phyloP scores from a whole-genome alignment of 1,140 invertebrate genomes.

The Notospermus geniculatus region DNA sequence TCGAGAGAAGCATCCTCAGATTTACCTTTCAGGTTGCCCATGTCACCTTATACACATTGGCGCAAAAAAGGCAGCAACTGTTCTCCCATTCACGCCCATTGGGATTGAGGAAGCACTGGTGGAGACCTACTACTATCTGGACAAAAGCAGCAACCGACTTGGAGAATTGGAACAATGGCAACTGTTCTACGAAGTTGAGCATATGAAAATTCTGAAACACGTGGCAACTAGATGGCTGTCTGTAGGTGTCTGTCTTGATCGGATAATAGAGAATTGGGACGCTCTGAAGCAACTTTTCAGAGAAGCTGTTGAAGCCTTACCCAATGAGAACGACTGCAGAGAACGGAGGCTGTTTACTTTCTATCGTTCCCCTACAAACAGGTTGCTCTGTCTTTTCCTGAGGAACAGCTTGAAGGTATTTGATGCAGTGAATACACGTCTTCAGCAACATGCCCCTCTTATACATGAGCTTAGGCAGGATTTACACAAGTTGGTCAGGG shows the following conservation, averaged over 20 bases:
- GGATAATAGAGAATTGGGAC: slow-evolving; percentile 23
- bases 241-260: slow-evolving; percentile 23
- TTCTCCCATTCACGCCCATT: slow-evolving; percentile 6
- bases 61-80: slow-evolving; percentile 21
- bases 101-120: slow-evolving; percentile 20
- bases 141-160: slow-evolving; percentile 25
- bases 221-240: slow-evolving; percentile 28
- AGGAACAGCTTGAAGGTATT: slow-evolving; percentile 20
- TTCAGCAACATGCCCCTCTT: slow-evolving; percentile 21
- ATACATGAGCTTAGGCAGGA: slow-evolving; percentile 16
- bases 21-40: background rate
- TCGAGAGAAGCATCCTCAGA: background rate
- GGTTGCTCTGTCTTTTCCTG: slow-evolving; percentile 18
- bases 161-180: slow-evolving; percentile 15
- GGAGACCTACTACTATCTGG: slow-evolving; percentile 28
- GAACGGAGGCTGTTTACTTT: too few relatives aligned
- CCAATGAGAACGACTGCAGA: too few relatives aligned
- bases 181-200: slow-evolving; percentile 22
- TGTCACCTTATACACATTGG: slow-evolving; percentile 19
- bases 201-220: slow-evolving; percentile 26
- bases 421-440: slow-evolving; percentile 17
- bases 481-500: slow-evolving; percentile 15
- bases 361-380: slow-evolving; percentile 25
- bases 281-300: slow-evolving; percentile 20
- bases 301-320: slow-evolving; percentile 6